phyloP scores from a whole-genome alignment of 2,888 invertebrate species.

The Synanthedon vespiformis region DNA sequence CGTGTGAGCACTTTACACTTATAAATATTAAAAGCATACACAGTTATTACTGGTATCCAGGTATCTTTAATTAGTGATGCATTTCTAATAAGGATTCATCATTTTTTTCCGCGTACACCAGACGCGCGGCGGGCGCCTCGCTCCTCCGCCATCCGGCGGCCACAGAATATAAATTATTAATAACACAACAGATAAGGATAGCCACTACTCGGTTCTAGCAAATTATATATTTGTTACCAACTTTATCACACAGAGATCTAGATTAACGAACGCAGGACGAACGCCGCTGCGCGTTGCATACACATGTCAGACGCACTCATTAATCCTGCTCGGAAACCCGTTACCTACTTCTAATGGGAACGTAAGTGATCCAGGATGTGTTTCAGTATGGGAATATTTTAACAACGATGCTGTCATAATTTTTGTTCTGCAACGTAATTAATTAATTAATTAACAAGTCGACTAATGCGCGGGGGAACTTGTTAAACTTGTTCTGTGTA shows the following conservation, averaged over 20 bases:
- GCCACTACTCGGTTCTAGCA: neutral
- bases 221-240: slow-evolving; percentile 7
- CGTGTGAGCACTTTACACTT: no score
- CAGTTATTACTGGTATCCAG: no score
- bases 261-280: slow-evolving; percentile 21
- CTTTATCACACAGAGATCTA: slow-evolving; percentile 35
- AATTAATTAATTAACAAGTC: neutral
- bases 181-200: neutral
- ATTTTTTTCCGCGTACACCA: no score
- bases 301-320: slow-evolving; percentile 44
- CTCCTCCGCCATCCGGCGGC: no score
- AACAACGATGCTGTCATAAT: neutral
- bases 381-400: slow-evolving; percentile 7
- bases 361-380: slow-evolving; percentile 36
- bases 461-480: neutral
- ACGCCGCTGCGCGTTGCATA: slow-evolving; percentile 19
- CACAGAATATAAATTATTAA: neutral
- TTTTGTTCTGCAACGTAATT: neutral
- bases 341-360: slow-evolving; percentile 54
- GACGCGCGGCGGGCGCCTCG: no score
- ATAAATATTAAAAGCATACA: no score
- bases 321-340: slow-evolving; percentile 37
- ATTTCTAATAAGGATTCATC: no score
- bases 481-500: neutral
- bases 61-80: no score